Base-by-base conservation (phyloP, 2,888 invertebrate species). In the Serripes groenlandicus region DNA sequence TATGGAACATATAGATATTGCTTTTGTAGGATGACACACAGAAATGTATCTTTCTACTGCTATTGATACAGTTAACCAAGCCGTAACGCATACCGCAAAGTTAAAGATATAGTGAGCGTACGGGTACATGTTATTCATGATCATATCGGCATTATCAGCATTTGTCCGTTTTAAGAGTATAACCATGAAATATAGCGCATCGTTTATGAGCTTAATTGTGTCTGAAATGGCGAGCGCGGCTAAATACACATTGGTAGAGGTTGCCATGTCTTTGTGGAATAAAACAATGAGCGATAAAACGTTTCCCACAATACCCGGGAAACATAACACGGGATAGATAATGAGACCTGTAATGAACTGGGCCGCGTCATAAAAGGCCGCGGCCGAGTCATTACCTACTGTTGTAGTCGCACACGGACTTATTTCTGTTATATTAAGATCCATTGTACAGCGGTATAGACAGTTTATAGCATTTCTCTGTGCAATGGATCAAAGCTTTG, bases 61-160 rank as follows among this genome's bases (percentile, higher is more conserved):
- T 15, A 93, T 93, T 0, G 92, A 92, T 1, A 93, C 92, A 1
- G 93, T 93, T 28, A 93, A 78, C 93, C 93, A 93, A 3, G 93
- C 90, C 0, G 93, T 90, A 0, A 92, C 90, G 74, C 91, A 92
- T 0, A 91, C 90, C 0, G 93, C 90, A 81, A 91, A 89, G 58
- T 92, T 92, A 62, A 93, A 93, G 21, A 93, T 84, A 73, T 92
- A 93, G 77, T 93, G 93, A 1, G 93, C 92, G 85, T 91, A 93
- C 0, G 93, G 93, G 81, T 94, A 94, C 23, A 93, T 79, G 52
- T 90, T 86, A 2, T 86, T 88, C 78, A 90, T 91, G 9, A 88
- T 81, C 82, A 86, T 86, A 32, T 90, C 86, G 0, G 90, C 91
- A 5, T 87, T 80, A 11, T 83, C 83, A 0, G 90, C 80, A 15